phyloP scores from a whole-genome alignment of 2,113 vertebrate genomes.

The Oxyura jamaicensis region DNA sequence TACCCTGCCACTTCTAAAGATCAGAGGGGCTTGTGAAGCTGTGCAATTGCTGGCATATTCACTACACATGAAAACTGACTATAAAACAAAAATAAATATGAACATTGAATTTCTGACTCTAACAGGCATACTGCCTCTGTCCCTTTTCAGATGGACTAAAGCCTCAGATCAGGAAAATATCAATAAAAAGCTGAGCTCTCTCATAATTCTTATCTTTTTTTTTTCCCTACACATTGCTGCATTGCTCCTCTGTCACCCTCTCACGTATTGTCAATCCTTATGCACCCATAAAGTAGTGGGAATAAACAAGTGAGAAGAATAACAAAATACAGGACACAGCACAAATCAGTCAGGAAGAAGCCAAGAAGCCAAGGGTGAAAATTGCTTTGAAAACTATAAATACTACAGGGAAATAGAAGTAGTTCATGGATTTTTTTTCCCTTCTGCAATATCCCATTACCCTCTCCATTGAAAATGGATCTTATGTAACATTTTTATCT shows the following conservation, averaged over 20 bases:
- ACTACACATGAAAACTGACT: constrained; percentile 1
- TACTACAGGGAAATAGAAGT: constrained; percentile 35
- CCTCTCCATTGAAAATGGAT: neutral
- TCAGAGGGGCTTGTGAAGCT: constrained; percentile 51
- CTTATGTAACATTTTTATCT: neutral
- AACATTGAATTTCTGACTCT: constrained; percentile 34
- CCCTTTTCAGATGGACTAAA: neutral
- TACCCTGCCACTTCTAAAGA: constrained; percentile 24
- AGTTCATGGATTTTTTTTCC: constrained; percentile 20
- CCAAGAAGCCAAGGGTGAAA: constrained; percentile 2
- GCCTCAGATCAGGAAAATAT: constrained; percentile 32
- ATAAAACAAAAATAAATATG: constrained; percentile 62
- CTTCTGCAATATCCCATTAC: constrained; percentile 1
- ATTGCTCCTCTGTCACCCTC: constrained; percentile 17
- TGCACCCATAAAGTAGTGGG: constrained; percentile 26
- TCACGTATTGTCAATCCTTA: constrained; percentile 36
- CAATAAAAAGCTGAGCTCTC: constrained; percentile 54
- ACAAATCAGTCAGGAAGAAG: constrained; percentile 17
- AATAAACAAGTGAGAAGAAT: constrained; percentile 50
- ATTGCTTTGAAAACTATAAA: constrained; percentile 40
- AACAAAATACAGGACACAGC: constrained; percentile 36
- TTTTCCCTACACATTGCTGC: neutral
- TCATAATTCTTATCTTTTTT: neutral
- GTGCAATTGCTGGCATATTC: constrained; percentile 43
- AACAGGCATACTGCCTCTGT: neutral